A percentile compares a stretch with the other conserved stretches of the same genome.
Evolutionary conservation across 2,113 vertebrate species (phyloP).

Genomic region (Petaurus breviceps): DNA sequence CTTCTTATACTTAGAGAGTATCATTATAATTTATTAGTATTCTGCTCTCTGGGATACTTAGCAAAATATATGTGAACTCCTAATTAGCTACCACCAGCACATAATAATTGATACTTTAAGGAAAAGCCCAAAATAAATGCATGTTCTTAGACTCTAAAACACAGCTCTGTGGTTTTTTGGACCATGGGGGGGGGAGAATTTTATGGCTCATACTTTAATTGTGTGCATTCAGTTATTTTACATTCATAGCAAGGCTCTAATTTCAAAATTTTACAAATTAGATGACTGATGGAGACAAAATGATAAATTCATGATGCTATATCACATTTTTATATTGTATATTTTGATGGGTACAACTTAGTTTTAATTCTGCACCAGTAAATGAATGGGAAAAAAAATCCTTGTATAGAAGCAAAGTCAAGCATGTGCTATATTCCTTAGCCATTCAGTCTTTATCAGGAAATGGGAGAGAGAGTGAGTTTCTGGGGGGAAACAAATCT

Average conservation of each 20-base stretch:
- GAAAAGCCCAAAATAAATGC: not conserved
- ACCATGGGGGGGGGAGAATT: not conserved
- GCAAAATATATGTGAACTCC: not conserved
- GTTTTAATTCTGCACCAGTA: not conserved
- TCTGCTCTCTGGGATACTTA: not conserved
- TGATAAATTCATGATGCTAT: not conserved
- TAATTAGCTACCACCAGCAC: not conserved
- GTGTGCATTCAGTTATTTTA: not conserved
- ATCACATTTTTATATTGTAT: not conserved
- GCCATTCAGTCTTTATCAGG: not conserved
- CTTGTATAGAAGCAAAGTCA: not conserved
- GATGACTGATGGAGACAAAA: not conserved
- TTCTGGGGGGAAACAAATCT: not conserved
- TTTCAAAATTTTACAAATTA: not conserved
- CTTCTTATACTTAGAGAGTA: not conserved
- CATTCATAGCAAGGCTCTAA: not conserved
- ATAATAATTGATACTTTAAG: not conserved
- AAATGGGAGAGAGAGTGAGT: not conserved
- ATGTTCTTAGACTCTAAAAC: not conserved
- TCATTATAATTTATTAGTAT: not conserved
- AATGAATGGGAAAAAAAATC: not conserved
- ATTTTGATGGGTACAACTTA: not conserved
- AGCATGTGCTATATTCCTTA: not conserved
- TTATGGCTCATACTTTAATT: not conserved
- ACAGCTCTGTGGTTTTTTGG: not conserved